Percentiles rank a stretch among this genome's conserved stretches.
Evolutionary conservation across 2,113 vertebrate species (phyloP).

Genomic region (Pampusana beccarii): DNA sequence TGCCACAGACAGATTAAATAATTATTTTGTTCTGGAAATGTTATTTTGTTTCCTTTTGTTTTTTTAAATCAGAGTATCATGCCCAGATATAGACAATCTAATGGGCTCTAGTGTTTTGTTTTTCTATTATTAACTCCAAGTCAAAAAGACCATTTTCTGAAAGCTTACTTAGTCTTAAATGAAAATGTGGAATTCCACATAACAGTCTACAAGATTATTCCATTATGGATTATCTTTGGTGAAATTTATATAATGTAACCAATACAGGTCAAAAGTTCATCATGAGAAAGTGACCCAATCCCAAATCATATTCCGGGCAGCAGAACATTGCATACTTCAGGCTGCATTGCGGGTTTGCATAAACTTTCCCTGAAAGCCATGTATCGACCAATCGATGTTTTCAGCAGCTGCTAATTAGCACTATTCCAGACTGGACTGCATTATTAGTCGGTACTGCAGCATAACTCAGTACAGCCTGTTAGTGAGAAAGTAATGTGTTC

Average conservation of each 20-base stretch:
- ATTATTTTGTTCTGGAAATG: not conserved
- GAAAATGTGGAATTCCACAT: not conserved
- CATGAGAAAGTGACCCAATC: not conserved
- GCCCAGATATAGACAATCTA: not conserved
- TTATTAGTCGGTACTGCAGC: not conserved
- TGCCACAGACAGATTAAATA: not conserved
- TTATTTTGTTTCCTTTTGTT: not conserved
- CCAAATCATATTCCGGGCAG: not conserved
- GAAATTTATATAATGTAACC: not conserved
- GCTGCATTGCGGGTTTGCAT: not conserved
- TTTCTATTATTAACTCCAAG: not conserved
- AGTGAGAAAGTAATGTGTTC: not conserved
- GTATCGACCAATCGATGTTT: not conserved
- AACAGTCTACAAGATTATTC: not conserved
- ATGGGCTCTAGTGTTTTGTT: not conserved
- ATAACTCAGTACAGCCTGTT: not conserved
- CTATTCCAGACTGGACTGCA: not conserved
- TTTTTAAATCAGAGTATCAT: not conserved
- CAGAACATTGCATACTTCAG: not conserved
- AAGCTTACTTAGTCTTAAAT: not conserved
- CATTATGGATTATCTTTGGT: not conserved
- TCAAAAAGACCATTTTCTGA: not conserved
- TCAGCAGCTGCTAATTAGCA: constrained; percentile 29
- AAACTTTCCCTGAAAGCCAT: not conserved
- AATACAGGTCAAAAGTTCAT: not conserved